Conservation (phyloP, 2,113 vertebrate species). For the Platichthys stellatus region DNA sequence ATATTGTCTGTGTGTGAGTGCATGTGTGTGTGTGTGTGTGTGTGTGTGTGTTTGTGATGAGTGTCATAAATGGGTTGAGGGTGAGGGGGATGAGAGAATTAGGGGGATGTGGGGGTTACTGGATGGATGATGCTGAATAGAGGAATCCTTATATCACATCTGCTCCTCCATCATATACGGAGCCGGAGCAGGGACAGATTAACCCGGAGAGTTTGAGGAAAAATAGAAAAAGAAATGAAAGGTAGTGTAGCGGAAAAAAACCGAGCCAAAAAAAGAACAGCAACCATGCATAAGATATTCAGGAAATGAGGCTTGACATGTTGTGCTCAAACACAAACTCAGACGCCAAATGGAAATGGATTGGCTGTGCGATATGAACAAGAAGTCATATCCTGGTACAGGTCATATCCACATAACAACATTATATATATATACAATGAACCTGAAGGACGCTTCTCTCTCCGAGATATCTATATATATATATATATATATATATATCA, state of each 20-base stretch:
- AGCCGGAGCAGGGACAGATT: conserved; percentile 52
- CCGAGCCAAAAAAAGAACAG: conserved; percentile 37
- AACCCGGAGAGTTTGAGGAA: conserved; percentile 13
- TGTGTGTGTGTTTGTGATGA: conserved; percentile 4
- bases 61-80: conserved; percentile 57
- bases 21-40: conserved; percentile 7
- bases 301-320: conserved; percentile 68
- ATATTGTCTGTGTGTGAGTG: conserved; percentile 11
- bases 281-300: conserved; percentile 59
- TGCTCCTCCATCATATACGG: conserved; percentile 10
- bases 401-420: too few relatives aligned
- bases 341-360: conserved; percentile 33
- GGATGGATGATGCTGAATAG: conserved; percentile 16
- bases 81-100: conserved; percentile 41
- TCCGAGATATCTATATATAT: too few relatives aligned
- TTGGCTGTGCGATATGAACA: not conserved
- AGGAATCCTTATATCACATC: conserved; percentile 51
- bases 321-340: conserved; percentile 45
- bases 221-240: conserved; percentile 3
- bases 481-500: too few relatives aligned
- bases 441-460: too few relatives aligned
- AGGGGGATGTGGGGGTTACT: conserved; percentile 24
- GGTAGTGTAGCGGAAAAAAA: conserved; percentile 1
- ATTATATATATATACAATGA: too few relatives aligned
- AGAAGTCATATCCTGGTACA: not conserved